Conservation (phyloP, 2,113 vertebrate species). For the Alligator mississippiensis region DNA sequence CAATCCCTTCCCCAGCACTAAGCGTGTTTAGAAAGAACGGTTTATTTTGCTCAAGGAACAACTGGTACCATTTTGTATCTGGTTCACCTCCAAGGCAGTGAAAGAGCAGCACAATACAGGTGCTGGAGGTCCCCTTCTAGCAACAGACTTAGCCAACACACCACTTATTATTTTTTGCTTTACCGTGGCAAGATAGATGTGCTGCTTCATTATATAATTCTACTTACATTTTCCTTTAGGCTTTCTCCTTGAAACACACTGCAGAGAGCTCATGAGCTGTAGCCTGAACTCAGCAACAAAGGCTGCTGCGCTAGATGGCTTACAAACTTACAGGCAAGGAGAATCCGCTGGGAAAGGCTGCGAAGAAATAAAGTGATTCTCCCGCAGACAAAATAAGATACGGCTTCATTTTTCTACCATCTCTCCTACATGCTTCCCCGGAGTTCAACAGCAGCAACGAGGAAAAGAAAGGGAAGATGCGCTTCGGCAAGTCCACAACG, state of each 20-base stretch:
- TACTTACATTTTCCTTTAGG: neutral
- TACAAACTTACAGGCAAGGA: neutral
- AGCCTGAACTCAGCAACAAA: neutral
- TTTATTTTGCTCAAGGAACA: neutral
- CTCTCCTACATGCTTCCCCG: neutral
- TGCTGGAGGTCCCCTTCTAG: neutral
- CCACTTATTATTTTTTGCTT: neutral
- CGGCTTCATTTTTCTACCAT: neutral
- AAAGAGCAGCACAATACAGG: neutral
- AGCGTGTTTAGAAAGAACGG: neutral
- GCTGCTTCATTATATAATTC: neutral
- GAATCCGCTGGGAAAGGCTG: neutral
- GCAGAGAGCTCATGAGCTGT: neutral
- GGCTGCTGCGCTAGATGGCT: neutral
- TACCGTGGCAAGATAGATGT: neutral
- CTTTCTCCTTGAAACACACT: constrained; percentile 29
- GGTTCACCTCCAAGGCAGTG: neutral
- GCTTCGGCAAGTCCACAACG: rapidly evolving
- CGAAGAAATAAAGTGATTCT: neutral
- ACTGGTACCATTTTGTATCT: neutral
- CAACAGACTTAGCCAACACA: neutral
- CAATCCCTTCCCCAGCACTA: neutral
- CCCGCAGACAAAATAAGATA: neutral
- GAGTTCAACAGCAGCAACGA: neutral
- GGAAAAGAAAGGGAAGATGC: rapidly evolving